Percentiles rank a stretch among this genome's conserved stretches.
These are phyloP conservation scores for Sebastes glaucus DNA, from an alignment of 2,797 vertebrate genomes.

Conservation along the genomic window DNA sequence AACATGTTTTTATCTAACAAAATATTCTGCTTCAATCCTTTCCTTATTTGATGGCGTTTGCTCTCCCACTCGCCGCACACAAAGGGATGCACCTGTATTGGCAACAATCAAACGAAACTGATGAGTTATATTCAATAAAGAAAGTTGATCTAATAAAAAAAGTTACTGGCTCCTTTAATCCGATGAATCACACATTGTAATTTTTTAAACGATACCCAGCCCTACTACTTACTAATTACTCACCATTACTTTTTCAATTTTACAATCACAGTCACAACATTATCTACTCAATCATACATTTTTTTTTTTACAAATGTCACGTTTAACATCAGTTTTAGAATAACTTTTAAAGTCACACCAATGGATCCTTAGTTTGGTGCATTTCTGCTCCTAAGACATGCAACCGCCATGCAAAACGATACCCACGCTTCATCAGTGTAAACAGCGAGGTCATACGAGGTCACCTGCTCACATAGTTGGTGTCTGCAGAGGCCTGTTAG, in stretches of 20 bases:
- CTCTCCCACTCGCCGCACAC: too few species aligned
- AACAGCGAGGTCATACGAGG: conserved; percentile 41
- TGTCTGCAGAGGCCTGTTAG: conserved; percentile 26
- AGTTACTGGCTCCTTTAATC: rapidly evolving
- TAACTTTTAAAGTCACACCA: neutral
- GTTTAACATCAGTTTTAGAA: neutral
- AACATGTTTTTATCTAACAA: too few species aligned
- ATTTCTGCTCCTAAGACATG: neutral
- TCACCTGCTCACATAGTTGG: conserved; percentile 10
- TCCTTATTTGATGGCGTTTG: too few species aligned
- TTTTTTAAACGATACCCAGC: too few species aligned
- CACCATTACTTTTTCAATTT: neutral
- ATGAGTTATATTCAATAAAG: too few species aligned
- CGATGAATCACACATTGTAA: too few species aligned
- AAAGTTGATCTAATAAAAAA: too few species aligned
- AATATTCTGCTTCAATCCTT: too few species aligned
- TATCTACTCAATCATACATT: too few species aligned
- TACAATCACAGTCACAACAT: neutral
- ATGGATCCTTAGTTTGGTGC: neutral
- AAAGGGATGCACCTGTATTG: too few species aligned
- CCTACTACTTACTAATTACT: neutral
- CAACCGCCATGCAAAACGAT: neutral
- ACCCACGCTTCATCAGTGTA: neutral
- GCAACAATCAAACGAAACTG: too few species aligned
- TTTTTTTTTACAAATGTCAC: neutral